Conservation (phyloP, 2,797 vertebrate species). For the Phrynocephalus guinanensis region DNA sequence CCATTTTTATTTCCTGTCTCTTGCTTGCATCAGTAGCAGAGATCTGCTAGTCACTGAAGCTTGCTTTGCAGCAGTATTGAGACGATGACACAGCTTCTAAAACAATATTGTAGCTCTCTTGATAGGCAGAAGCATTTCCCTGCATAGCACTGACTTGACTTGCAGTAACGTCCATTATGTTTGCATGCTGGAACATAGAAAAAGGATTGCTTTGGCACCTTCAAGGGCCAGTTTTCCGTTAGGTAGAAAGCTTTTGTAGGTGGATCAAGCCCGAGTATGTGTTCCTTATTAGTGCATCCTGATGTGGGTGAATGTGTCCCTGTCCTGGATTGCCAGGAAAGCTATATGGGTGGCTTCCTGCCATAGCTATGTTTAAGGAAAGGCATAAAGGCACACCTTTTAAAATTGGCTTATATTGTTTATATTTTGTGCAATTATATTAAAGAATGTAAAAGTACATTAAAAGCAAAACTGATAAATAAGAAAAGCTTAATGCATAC, state of each 20-base stretch:
- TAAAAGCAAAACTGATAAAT: no score
- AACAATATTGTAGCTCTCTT: neutral
- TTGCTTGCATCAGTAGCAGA: constrained; percentile 12
- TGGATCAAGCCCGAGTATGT: neutral
- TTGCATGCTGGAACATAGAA: neutral
- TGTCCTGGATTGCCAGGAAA: neutral
- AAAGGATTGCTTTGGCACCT: neutral
- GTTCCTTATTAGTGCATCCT: neutral
- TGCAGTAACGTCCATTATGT: neutral
- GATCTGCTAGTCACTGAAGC: constrained; percentile 31
- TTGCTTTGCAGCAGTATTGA: constrained; percentile 7
- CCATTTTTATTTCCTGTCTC: neutral
- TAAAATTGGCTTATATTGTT: no score
- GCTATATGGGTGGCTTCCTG: neutral
- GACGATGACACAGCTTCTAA: constrained; percentile 32
- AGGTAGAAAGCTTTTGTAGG: neutral
- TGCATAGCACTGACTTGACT: neutral
- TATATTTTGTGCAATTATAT: no score
- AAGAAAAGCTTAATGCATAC: no score
- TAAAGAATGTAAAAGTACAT: neutral
- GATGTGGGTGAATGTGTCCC: no score
- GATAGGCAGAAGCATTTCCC: neutral
- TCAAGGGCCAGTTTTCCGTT: neutral
- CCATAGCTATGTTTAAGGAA: neutral
- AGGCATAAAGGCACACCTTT: no score